phyloP scores from a whole-genome alignment of 2,888 invertebrate species.

The Melikaiella ostensackeni region DNA sequence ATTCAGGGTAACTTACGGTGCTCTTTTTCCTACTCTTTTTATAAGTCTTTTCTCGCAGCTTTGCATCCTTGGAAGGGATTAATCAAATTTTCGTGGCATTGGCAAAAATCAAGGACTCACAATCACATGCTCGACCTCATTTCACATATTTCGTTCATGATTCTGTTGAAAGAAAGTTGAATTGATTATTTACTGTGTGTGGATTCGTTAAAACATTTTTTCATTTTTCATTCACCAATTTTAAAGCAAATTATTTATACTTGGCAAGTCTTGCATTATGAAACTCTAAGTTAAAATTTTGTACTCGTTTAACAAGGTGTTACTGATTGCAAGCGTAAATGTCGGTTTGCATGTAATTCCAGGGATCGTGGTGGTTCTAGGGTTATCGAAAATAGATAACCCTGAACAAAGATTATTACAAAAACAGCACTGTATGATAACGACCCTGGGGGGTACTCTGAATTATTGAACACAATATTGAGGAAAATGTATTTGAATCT shows the following conservation, averaged over 20 bases:
- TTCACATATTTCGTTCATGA: constrained; percentile 54
- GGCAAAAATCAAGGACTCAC: constrained; percentile 51
- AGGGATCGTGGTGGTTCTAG: constrained; percentile 44
- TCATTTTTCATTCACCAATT: neutral
- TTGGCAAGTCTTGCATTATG: constrained; percentile 14
- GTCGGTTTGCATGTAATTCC: constrained; percentile 40
- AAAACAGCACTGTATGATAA: constrained; percentile 53
- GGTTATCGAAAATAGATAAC: constrained; percentile 65
- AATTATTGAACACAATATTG: constrained; percentile 40
- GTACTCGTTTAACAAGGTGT: neutral
- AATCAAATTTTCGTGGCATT: constrained; percentile 45
- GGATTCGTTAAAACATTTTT: neutral
- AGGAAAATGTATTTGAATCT: constrained; percentile 24
- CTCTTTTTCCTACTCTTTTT: constrained; percentile 63
- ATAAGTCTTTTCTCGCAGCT: constrained; percentile 59
- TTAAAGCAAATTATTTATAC: neutral
- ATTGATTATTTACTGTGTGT: constrained; percentile 23
- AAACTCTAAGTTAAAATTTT: neutral
- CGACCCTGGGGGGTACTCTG: constrained; percentile 54
- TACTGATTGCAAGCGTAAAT: constrained; percentile 4
- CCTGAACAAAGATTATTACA: constrained; percentile 50
- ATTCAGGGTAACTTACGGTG: constrained; percentile 82
- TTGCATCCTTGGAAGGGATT: constrained; percentile 52
- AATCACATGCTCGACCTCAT: constrained; percentile 52
- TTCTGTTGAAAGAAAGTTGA: constrained; percentile 18